Evolutionary conservation across 2,888 invertebrate species (phyloP), one percentile per base, ranked within the genome.

Genomic region (Arctia plantaginis): DNA sequence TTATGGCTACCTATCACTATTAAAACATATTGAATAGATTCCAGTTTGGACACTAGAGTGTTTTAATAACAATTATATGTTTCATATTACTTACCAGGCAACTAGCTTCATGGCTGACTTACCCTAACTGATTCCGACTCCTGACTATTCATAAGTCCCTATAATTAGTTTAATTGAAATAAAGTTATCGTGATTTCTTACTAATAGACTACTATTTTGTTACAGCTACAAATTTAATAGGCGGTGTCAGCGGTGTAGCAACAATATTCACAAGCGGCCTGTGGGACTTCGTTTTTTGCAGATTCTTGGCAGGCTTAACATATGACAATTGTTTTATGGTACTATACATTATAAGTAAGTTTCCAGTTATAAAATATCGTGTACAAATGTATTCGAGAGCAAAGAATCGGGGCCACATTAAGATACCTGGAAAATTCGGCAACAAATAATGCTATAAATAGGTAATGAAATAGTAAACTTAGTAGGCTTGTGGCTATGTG

Each of bases 281-380:
- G 83, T 97, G 97, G 97, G 96, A 97, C 78, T 98, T 98, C 90
- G 97, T 97, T 33, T 89, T 97, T 23, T 97, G 98, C 91, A 95
- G 98, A 70, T 98, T 98, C 90, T 95, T 98, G 74, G 97, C 98
- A 64, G 98, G 98, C 71, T 97, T 98, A 94, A 97, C 98, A n/a
- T 98, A 97, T 89, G 98, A 98, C 92, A 98, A 98, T 90, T 97
- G 97, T 87, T 98, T 98, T 91, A 98, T 98, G 86, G 98, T 98
- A 97, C 97, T 98, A 97, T 98, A 98, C 86, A 98, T 98, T 91
- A 94, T 98, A 86, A 98, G 98, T 98, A 93, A 97, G 96, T 27
- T 69, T 62, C 12, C 39, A 41, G 41, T 23, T 35, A 3, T 2
- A 23, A 8, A 65, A 8, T 65, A 35, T 20, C 30, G 7, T 30